Evolutionary conservation across 2,113 vertebrate genomes (phyloP), one percentile per base, ranked within the genome.

Genomic region (Pelecanoides urinatrix): DNA sequence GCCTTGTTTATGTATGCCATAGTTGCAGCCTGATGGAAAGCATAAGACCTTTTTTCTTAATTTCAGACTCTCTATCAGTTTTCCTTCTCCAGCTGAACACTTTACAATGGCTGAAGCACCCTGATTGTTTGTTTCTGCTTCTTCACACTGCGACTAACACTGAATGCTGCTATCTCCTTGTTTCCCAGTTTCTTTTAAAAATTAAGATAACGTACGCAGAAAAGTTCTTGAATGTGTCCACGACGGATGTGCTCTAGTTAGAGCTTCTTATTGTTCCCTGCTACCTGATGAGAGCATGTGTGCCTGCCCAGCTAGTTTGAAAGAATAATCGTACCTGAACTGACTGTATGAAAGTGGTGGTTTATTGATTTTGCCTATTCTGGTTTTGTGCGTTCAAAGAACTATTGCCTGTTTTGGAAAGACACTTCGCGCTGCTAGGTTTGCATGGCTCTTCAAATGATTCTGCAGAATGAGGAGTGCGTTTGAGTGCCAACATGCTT

Each of bases 121-220:
- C 98, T 96, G 97, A 95, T 76, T 52, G 44, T 90, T 92, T 87
- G 77, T 90, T 87, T 73, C 91, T 84, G 90, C 58, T 86, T 68
- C 93, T 94, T 95, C 74, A 95, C 96, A 91, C 88, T 68, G 55
- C 88, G 92, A 98, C 98, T 98, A 98, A 98, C 97, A 97, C 86
- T 92, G 96, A 98, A 97, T 98, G 98, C 97, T 97, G 95, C 93
- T 95, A 92, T 92, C 94, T 97, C 94, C 96, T 97, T 75, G 94
- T 95, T 92, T 44, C 90, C 92, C 88, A 68, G 34, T 73, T 74
- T 87, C 68, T 84, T 92, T 68, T 72, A 32, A 91, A 83, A 96
- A 67, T 70, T 92, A 74, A 88, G 80, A 79, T 67, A 26, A 73
- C 4, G 18, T 74, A 56, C 47, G 42, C 80, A 40, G 47, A 91